These are phyloP conservation scores for Mormyrus hasselquistii DNA, from an alignment of 2,797 vertebrate species.

Conservation along the genomic window DNA sequence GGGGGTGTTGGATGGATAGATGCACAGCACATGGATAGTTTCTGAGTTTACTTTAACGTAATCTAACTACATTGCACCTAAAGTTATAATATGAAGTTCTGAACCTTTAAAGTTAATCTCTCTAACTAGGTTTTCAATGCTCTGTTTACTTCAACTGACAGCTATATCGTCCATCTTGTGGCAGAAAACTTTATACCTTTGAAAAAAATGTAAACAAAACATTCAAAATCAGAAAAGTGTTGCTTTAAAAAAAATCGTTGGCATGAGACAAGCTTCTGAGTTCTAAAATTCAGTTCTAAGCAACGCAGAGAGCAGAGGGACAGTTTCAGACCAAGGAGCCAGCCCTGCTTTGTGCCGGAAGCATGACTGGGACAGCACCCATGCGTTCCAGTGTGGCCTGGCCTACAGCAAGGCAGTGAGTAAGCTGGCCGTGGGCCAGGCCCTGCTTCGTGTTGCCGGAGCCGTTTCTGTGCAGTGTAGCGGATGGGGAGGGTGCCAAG, in stretches of 20 bases:
- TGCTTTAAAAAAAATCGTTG: slow-evolving; percentile 43
- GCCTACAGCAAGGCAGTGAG: slow-evolving; percentile 82
- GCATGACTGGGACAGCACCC: slow-evolving; percentile 92
- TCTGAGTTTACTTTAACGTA: background rate
- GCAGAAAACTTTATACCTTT: background rate
- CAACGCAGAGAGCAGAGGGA: slow-evolving; percentile 40
- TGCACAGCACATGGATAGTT: background rate
- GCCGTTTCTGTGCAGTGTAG: slow-evolving; percentile 77
- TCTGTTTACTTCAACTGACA: background rate
- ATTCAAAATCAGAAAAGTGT: slow-evolving; percentile 16
- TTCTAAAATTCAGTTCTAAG: slow-evolving; percentile 49
- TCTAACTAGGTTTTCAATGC: background rate
- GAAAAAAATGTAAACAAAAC: slow-evolving; percentile 15
- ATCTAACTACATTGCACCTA: background rate
- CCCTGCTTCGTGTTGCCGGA: slow-evolving; percentile 73
- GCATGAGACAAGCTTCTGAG: slow-evolving; percentile 54
- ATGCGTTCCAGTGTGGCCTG: slow-evolving; percentile 90
- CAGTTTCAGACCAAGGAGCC: slow-evolving; percentile 81
- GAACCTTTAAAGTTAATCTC: background rate
- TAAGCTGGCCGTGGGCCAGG: slow-evolving; percentile 66
- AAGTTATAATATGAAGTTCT: background rate
- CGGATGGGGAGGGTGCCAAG: slow-evolving; percentile 76
- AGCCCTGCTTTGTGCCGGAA: slow-evolving; percentile 89
- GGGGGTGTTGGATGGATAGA: background rate
- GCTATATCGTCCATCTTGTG: background rate